Evolutionary conservation across 2,888 invertebrate species (phyloP).

Genomic region (Synergus gifuensis): DNA sequence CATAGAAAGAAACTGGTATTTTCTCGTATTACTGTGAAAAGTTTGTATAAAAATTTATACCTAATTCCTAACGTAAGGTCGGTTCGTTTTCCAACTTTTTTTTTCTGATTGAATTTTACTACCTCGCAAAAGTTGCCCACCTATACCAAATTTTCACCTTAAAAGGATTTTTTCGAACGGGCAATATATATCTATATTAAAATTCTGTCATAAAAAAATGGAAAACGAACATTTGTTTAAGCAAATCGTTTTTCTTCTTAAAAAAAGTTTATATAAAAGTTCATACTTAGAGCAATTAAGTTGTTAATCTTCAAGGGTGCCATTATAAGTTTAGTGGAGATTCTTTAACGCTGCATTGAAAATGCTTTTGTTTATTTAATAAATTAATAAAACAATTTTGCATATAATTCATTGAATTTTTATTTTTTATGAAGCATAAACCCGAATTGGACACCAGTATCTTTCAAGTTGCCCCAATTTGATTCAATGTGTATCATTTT

Average conservation of each 20-base stretch:
- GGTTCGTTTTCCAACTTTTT: conserved; percentile 2
- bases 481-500: neutral
- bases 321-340: neutral
- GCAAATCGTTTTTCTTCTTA: too few relatives aligned
- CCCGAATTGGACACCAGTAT: neutral
- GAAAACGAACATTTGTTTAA: too few relatives aligned
- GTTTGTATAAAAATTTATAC: neutral
- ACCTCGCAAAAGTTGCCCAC: too few relatives aligned
- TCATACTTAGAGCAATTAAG: neutral
- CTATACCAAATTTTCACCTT: too few relatives aligned
- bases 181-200: too few relatives aligned
- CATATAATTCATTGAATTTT: neutral
- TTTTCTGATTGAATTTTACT: neutral
- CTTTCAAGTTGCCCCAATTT: neutral
- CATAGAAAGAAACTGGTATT: neutral
- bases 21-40: neutral
- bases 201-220: too few relatives aligned
- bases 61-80: neutral
- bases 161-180: too few relatives aligned
- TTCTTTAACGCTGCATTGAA: neutral
- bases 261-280: too few relatives aligned
- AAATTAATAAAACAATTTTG: neutral
- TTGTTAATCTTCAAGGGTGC: neutral
- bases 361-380: neutral
- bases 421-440: neutral